Conservation (phyloP, 1,140 invertebrate genomes). For the Polypedilum pembai region DNA sequence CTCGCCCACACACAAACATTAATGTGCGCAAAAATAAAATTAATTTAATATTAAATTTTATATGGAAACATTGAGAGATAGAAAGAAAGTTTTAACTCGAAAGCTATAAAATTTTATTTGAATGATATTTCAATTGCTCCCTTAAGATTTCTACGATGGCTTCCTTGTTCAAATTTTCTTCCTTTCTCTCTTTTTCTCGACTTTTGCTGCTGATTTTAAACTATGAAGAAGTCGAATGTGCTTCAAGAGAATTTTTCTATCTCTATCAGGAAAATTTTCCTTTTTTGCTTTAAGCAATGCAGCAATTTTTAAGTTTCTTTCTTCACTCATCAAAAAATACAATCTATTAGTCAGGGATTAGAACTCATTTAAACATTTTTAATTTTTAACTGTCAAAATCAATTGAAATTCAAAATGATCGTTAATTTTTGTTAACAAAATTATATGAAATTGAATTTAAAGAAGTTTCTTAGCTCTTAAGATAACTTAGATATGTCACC, state of each 20-base stretch:
- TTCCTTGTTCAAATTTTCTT: not conserved
- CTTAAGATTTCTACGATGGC: not conserved
- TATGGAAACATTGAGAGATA: no score
- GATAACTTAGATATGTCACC: no score
- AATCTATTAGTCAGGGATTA: no score
- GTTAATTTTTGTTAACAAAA: no score
- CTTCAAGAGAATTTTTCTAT: not conserved
- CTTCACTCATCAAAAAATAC: not conserved
- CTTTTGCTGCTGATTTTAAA: not conserved
- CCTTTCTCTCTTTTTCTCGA: not conserved
- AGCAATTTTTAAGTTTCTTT: not conserved
- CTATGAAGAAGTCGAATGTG: not conserved
- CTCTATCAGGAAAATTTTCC: not conserved
- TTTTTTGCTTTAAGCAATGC: constrained; percentile 1
- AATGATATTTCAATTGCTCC: constrained; percentile 23
- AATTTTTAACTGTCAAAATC: no score
- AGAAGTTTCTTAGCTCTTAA: no score
- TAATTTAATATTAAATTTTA: no score
- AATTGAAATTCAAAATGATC: no score
- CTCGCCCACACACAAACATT: no score
- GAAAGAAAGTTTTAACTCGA: not conserved
- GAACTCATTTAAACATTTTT: no score
- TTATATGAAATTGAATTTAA: no score
- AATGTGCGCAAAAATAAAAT: no score
- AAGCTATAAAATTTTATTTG: not conserved